Evolutionary conservation across 2,888 invertebrate genomes (phyloP), one percentile per base, ranked within the genome.

Genomic region (Actias luna): DNA sequence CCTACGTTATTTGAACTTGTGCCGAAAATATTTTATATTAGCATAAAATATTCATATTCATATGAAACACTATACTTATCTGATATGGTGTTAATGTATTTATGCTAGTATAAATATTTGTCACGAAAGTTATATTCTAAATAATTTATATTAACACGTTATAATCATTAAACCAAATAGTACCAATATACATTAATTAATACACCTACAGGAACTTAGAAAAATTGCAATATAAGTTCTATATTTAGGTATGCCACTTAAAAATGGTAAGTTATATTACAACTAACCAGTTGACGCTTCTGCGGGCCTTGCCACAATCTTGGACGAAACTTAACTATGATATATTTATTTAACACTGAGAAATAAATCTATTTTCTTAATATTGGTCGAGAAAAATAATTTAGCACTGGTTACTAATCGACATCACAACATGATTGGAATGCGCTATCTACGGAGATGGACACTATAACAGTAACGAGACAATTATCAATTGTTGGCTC

Each of bases 141-240:
- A 90, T 91, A 89, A 91, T 89, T 90, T 89, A 89, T 87, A 87
- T 89, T 87, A 89, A 91, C 86, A 90, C 85, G 87, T 86, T 87
- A 88, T 78, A 82, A 85, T 85, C 80, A 87, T 80, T 88, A 88
- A 89, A 91, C 90, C 88, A 89, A 89, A 89, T 89, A 90, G 88
- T 92, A 92, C 88, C 89, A 83, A 89, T 88, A 88, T 88, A 89
- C 88, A 90, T 87, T 91, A 89, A 88, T 87, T 83, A 89, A 91
- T 91, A 92, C 84, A 87, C 86, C 92, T 92, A 92, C 91, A 92
- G 92, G 92, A 92, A 92, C 92, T 88, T 92, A 92, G 91, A 85
- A 90, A 88, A 92, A 91, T 92, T 92, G 92, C 92, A 92, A 89
- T 91, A 87, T 86, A 89, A 89, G 89, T 91, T 90, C 89, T 91